phyloP scores from a whole-genome alignment of 2,797 vertebrate genomes.

The Brotula barbata region DNA sequence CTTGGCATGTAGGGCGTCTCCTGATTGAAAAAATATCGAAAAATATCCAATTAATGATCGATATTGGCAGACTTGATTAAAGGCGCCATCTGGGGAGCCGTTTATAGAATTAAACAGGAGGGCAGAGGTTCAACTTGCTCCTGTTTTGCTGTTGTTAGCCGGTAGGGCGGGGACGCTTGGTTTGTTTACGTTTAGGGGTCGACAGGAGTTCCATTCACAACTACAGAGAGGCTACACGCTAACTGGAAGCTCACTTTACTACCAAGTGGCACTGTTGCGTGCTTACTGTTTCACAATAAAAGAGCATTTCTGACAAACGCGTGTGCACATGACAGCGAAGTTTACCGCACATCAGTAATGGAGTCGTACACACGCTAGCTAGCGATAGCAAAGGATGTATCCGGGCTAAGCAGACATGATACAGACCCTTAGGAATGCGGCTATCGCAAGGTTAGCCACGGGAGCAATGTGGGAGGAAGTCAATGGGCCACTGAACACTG shows the following conservation, averaged over 20 bases:
- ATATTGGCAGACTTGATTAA: fast-evolving
- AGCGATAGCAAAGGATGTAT: background rate
- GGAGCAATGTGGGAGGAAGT: background rate
- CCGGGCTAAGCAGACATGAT: background rate
- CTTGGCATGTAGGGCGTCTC: fast-evolving
- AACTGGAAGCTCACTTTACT: slow-evolving; percentile 2
- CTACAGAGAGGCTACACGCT: slow-evolving; percentile 1
- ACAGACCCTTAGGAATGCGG: slow-evolving; percentile 27
- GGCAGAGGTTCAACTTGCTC: slow-evolving; percentile 32
- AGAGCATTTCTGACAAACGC: background rate
- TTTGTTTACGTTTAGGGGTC: slow-evolving; percentile 76
- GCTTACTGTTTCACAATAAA: slow-evolving; percentile 20
- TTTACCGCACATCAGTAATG: background rate
- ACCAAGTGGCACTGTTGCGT: background rate
- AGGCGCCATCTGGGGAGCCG: background rate
- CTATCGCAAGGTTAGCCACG: slow-evolving; percentile 12
- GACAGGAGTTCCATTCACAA: slow-evolving; percentile 60
- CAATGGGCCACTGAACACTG: slow-evolving; percentile 27
- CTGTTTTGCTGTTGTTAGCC: slow-evolving; percentile 13
- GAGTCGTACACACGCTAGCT: background rate
- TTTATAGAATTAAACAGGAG: background rate
- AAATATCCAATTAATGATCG: fast-evolving
- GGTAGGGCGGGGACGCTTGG: slow-evolving; percentile 65
- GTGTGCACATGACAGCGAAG: slow-evolving; percentile 1
- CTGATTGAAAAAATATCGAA: fast-evolving